A percentile compares a stretch with the other conserved stretches of the same genome.
phyloP scores from a whole-genome alignment of 2,888 invertebrate species.

The Hirtodrosophila trivittata region DNA sequence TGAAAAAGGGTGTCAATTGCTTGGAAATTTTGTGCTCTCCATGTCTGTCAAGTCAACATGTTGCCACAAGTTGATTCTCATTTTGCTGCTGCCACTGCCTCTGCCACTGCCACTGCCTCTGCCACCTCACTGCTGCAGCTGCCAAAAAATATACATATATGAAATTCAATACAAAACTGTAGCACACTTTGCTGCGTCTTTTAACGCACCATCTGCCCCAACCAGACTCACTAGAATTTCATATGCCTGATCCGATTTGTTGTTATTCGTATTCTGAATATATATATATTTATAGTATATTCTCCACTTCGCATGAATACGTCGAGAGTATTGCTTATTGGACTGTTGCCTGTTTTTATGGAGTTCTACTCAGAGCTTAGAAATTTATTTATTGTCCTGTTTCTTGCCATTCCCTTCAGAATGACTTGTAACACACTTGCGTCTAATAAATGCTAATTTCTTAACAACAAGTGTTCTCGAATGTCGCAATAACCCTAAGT shows the following conservation, averaged over 20 bases:
- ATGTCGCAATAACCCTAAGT: neutral
- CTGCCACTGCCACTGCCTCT: too few species aligned
- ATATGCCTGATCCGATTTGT: slow-evolving; percentile 24
- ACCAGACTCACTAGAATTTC: neutral
- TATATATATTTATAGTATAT: neutral
- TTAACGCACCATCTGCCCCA: slow-evolving; percentile 8
- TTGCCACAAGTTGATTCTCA: slow-evolving; percentile 63
- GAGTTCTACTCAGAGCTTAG: neutral
- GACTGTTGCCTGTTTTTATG: slow-evolving; percentile 9
- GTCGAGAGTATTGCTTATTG: slow-evolving; percentile 20
- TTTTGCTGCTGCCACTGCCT: slow-evolving; percentile 22
- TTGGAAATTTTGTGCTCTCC: slow-evolving; percentile 49
- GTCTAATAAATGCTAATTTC: slow-evolving; percentile 49
- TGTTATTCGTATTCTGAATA: slow-evolving; percentile 5
- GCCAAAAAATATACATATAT: slow-evolving; percentile 52
- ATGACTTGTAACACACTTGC: slow-evolving; percentile 16
- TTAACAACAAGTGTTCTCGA: slow-evolving; percentile 27
- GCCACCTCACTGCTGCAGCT: slow-evolving; percentile 45
- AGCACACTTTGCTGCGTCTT: slow-evolving; percentile 38
- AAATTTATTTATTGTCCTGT: slow-evolving; percentile 53
- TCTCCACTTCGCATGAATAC: neutral
- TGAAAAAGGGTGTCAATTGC: slow-evolving; percentile 77
- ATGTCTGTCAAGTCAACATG: slow-evolving; percentile 81
- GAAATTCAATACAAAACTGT: slow-evolving; percentile 52
- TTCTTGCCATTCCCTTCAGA: slow-evolving; percentile 5